phyloP scores from a whole-genome alignment of 2,113 vertebrate genomes.

The Atractosteus spatula region DNA sequence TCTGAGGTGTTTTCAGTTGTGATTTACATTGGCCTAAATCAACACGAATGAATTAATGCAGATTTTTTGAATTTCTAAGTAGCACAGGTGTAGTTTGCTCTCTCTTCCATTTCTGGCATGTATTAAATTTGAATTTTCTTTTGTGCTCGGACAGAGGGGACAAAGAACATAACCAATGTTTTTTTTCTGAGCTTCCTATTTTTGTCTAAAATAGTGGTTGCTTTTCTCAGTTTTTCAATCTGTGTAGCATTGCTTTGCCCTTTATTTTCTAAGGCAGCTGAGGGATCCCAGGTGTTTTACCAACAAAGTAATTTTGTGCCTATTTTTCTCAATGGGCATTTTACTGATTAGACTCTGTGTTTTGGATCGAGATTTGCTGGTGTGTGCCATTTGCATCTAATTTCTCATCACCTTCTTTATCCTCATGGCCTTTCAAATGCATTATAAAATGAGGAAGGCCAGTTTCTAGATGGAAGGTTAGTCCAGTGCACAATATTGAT shows the following conservation, averaged over 20 bases:
- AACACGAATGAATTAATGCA: constrained; percentile 9
- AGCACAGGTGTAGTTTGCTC: constrained; percentile 15
- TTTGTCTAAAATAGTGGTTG: constrained; percentile 10
- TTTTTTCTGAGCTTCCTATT: not conserved
- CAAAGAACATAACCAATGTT: not conserved
- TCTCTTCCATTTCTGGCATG: constrained; percentile 10
- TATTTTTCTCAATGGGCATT: constrained; percentile 1
- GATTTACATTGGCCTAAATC: not conserved
- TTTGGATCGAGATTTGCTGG: constrained; percentile 10
- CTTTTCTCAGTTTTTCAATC: constrained; percentile 1
- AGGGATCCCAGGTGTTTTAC: constrained; percentile 21
- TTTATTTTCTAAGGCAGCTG: not conserved
- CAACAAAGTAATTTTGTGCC: constrained; percentile 13
- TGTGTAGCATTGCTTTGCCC: not conserved
- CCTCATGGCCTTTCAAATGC: not conserved
- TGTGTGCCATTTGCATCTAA: constrained; percentile 6
- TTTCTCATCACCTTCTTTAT: not conserved
- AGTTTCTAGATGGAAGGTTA: no score
- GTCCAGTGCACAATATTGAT: no score
- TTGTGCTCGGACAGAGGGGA: not conserved
- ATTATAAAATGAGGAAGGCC: not conserved
- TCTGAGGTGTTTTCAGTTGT: not conserved
- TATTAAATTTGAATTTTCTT: constrained; percentile 20
- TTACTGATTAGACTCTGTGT: constrained; percentile 9
- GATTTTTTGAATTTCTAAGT: constrained; percentile 7